These are phyloP conservation scores for Forbesichthys agassizii DNA, from an alignment of 2,113 vertebrate species.

Conservation along the genomic window DNA sequence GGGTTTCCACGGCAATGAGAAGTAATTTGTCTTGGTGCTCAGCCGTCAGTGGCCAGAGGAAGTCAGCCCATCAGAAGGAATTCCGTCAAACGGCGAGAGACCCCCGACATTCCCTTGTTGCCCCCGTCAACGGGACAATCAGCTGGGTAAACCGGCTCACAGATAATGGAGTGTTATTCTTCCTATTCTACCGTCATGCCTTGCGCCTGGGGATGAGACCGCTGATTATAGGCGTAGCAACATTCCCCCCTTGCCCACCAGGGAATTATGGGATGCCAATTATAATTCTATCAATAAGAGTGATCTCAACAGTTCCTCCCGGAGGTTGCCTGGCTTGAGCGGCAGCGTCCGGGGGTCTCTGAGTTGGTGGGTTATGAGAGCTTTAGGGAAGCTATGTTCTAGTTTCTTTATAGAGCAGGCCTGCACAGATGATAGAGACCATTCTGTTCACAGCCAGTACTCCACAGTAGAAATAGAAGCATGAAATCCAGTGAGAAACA, in stretches of 20 bases:
- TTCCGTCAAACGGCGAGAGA: slow-evolving; percentile 26
- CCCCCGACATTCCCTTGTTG: neutral
- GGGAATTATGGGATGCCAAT: slow-evolving; percentile 45
- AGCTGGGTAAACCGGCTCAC: slow-evolving; percentile 54
- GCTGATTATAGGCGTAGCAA: slow-evolving; percentile 41
- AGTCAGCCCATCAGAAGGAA: slow-evolving; percentile 55
- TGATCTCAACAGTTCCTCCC: slow-evolving; percentile 26
- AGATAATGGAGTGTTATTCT: slow-evolving; percentile 61
- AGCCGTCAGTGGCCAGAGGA: slow-evolving; percentile 54
- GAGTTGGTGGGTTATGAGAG: neutral
- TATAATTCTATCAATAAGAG: slow-evolving; percentile 47
- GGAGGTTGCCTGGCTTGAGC: slow-evolving; percentile 16
- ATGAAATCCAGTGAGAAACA: too few relatives aligned
- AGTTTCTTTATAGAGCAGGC: too few relatives aligned
- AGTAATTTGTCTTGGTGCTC: slow-evolving; percentile 59
- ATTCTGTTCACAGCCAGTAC: too few relatives aligned
- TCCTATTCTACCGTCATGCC: slow-evolving; percentile 27
- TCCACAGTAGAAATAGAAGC: too few relatives aligned
- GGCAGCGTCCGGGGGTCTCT: neutral
- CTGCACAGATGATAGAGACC: too few relatives aligned
- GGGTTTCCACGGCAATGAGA: slow-evolving; percentile 52
- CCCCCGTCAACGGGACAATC: slow-evolving; percentile 44
- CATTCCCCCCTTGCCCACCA: slow-evolving; percentile 36
- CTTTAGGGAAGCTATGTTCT: neutral
- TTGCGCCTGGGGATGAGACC: slow-evolving; percentile 9